Evolutionary conservation across 2,888 invertebrate genomes (phyloP), one percentile per base, ranked within the genome.

Genomic region (Drosophila percnosoma): DNA sequence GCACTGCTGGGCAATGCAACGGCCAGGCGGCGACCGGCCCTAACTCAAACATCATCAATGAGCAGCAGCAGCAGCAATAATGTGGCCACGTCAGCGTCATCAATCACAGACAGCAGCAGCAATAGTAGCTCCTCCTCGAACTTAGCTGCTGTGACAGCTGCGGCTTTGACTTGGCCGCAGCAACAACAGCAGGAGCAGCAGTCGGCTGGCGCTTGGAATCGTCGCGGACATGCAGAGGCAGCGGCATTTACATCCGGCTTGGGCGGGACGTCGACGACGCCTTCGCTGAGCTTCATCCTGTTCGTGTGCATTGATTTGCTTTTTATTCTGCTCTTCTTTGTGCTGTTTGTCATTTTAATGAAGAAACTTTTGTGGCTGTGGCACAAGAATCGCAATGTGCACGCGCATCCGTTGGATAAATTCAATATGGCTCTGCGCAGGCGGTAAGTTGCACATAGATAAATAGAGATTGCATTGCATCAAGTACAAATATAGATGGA

Each of bases 301-400:
- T 92, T 92, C 86, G 75, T 90, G 68, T 95, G 95, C 59, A 96
- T 96, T 67, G 95, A 96, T 79, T 94, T 95, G 36, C 94, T 96
- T 68, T 95, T 97, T 86, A 94, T 95, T 45, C 91, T 95, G 40
- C 94, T 97, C 55, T 96, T 96, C 89, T 93, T 95, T 51, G 94
- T 96, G 60, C 94, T 97, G 62, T 95, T 96, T 75, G 93, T 95
- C 82, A 95, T 95, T 83, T 95, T 96, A 33, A 94, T 95, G 70
- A 94, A 94, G 79, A 94, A 95, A 70, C 92, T 96, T 78, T 93
- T 94, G 75, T 94, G 94, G 83, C 93, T 95, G 77, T 94, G 94
- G 68, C 94, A 94, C 70, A 95, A 95, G 78, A 91, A 92, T 89
- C 90, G 90, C 77, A 89, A 84, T 74, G 80, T 83, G 67, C 88